Percentiles rank a stretch among this genome's conserved stretches.
phyloP scores from a whole-genome alignment of 2,797 vertebrate species.

The Tarsius wallacei region DNA sequence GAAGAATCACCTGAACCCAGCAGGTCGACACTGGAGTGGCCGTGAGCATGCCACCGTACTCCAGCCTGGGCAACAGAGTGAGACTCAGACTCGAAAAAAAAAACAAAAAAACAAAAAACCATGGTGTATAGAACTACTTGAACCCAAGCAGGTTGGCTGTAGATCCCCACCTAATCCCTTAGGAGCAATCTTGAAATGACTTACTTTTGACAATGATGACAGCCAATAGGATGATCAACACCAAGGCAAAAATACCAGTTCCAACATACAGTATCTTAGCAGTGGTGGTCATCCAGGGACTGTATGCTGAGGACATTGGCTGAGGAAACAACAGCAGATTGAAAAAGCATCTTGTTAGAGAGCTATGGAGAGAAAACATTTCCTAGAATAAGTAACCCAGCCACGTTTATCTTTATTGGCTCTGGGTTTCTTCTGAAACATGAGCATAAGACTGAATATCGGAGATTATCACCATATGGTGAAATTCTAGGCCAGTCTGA shows the following conservation, averaged over 20 bases:
- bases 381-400: background rate
- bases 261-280: background rate
- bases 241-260: background rate
- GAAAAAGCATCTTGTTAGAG: background rate
- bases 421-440: background rate
- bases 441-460: background rate
- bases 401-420: background rate
- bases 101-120: no score
- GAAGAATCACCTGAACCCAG: no score
- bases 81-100: no score
- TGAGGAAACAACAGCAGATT: background rate
- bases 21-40: no score
- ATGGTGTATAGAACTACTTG: background rate
- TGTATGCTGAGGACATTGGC: background rate
- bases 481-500: background rate
- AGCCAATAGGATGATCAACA: background rate
- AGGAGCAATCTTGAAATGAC: background rate
- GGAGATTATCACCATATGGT: background rate
- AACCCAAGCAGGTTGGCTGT: background rate
- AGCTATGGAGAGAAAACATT: background rate
- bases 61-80: no score
- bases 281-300: fast-evolving
- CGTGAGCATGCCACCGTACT: no score
- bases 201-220: slow-evolving; percentile 55
- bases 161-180: background rate